Percentiles rank a stretch among this genome's conserved stretches.
phyloP scores from a whole-genome alignment of 2,888 invertebrate genomes.

The Acanthacorydalis orientalis region DNA sequence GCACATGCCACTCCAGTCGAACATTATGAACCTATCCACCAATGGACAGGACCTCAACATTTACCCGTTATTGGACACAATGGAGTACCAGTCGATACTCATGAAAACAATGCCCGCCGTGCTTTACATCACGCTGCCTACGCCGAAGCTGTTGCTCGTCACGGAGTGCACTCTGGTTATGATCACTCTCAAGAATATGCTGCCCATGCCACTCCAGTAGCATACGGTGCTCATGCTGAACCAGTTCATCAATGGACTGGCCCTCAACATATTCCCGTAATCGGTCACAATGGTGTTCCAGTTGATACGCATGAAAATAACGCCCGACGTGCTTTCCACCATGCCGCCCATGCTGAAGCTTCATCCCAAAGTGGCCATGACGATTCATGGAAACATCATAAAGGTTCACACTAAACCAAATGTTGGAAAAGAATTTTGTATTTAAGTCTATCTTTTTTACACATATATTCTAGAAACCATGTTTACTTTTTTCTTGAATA shows the following conservation, averaged over 20 bases:
- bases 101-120: constrained; percentile 8
- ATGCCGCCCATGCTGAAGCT: constrained; percentile 1
- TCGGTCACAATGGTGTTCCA: neutral
- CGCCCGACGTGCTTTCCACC: constrained; percentile 5
- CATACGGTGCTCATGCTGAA: neutral
- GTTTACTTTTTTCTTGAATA: no score
- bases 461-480: no score
- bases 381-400: neutral
- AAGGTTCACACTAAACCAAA: neutral
- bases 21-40: neutral
- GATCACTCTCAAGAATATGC: constrained; percentile 18
- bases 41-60: neutral
- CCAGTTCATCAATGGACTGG: neutral
- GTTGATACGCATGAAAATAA: constrained; percentile 7
- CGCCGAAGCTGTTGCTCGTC: constrained; percentile 1
- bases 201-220: neutral
- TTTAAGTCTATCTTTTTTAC: no score
- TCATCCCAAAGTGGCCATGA: constrained; percentile 3
- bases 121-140: constrained; percentile 1
- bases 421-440: no score
- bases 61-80: neutral
- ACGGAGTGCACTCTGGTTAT: constrained; percentile 6
- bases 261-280: neutral
- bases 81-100: constrained; percentile 1
- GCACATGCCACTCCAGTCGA: neutral